Conservation (phyloP, 1,140 invertebrate genomes). For the Cyrtorhinus lividipennis region DNA sequence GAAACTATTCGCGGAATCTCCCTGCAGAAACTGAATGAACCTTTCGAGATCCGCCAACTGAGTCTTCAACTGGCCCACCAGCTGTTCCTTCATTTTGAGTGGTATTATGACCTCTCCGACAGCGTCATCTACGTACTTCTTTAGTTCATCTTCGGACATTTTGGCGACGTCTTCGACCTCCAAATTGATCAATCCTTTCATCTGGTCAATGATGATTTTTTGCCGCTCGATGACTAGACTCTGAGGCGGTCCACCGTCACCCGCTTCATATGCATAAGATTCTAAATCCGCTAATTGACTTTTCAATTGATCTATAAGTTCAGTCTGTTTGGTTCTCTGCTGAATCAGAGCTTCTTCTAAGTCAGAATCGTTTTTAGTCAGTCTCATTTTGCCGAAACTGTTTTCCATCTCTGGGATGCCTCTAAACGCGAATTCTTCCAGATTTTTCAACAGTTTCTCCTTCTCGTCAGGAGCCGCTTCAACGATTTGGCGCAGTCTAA, state of each 20-base stretch:
- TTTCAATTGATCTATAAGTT: slow-evolving; percentile 82
- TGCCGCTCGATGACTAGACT: slow-evolving; percentile 74
- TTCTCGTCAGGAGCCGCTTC: slow-evolving; percentile 74
- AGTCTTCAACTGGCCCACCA: slow-evolving; percentile 87
- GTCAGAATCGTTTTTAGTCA: slow-evolving; percentile 25
- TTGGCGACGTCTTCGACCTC: slow-evolving; percentile 60
- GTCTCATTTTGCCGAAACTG: neutral
- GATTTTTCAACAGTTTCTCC: slow-evolving; percentile 76
- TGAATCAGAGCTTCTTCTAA: slow-evolving; percentile 48
- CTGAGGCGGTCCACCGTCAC: slow-evolving; percentile 63
- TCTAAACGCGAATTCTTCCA: slow-evolving; percentile 95
- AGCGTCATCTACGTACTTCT: slow-evolving; percentile 58
- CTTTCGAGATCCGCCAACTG: slow-evolving; percentile 94
- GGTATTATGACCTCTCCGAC: slow-evolving; percentile 70
- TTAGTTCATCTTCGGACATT: slow-evolving; percentile 56
- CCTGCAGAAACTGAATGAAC: slow-evolving; percentile 93
- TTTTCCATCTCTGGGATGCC: slow-evolving; percentile 62
- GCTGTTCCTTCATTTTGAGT: slow-evolving; percentile 87
- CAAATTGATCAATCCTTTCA: slow-evolving; percentile 60
- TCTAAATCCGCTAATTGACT: slow-evolving; percentile 86
- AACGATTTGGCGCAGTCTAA: slow-evolving; percentile 87
- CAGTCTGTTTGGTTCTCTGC: slow-evolving; percentile 57
- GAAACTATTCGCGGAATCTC: slow-evolving; percentile 25
- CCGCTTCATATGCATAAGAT: slow-evolving; percentile 81
- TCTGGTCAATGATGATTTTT: slow-evolving; percentile 66